These are phyloP conservation scores for Mycteria americana DNA, from an alignment of 2,797 vertebrate species.

Conservation along the genomic window DNA sequence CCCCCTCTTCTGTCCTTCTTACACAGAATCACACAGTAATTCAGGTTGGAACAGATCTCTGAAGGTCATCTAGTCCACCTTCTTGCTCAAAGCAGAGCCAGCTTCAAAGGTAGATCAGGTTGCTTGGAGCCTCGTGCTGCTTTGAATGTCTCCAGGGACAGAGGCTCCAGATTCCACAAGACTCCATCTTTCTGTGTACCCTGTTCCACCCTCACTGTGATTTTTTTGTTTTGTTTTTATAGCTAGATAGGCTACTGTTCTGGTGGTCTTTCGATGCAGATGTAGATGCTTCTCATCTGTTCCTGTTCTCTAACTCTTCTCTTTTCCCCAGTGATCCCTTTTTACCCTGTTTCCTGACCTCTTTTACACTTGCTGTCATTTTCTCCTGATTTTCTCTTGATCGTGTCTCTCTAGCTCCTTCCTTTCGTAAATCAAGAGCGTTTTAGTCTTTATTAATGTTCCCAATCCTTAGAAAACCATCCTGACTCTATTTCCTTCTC, in stretches of 20 bases:
- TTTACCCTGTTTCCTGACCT: not conserved
- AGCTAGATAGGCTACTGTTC: not conserved
- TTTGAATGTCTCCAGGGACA: not conserved
- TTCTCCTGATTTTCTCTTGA: not conserved
- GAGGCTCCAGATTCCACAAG: not conserved
- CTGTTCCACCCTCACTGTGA: not conserved
- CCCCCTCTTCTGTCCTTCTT: not conserved
- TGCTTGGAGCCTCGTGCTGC: not conserved
- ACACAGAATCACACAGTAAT: not conserved
- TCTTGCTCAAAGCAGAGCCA: not conserved
- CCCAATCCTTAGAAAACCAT: not conserved
- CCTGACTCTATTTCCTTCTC: not conserved
- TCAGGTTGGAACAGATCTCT: not conserved
- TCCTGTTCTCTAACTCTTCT: not conserved
- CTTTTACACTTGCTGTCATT: not conserved
- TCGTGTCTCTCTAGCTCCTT: not conserved
- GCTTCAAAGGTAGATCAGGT: not conserved
- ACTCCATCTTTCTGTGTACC: not conserved
- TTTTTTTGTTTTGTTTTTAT: not conserved
- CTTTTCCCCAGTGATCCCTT: not conserved
- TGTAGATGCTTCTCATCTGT: not conserved
- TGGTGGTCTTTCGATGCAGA: not conserved
- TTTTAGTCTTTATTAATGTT: not conserved
- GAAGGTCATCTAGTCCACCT: not conserved
- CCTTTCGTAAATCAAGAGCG: not conserved